Evolutionary conservation across 2,888 invertebrate species (phyloP).

Genomic region (Metallyticus violacea): DNA sequence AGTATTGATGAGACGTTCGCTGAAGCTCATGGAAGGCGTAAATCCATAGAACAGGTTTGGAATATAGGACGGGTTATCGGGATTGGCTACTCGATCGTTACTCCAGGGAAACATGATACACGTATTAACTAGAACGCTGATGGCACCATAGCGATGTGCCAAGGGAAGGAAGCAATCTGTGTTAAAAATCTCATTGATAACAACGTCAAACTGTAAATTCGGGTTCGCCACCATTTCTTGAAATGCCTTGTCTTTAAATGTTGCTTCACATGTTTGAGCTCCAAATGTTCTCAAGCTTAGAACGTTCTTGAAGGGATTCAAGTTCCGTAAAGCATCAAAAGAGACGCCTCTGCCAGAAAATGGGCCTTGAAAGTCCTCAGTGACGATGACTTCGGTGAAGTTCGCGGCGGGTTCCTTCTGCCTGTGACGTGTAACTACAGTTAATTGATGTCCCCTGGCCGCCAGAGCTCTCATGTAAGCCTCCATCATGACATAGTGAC

Average conservation of each 20-base stretch:
- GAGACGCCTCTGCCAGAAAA: neutral
- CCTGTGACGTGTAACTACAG: neutral
- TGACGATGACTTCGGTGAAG: neutral
- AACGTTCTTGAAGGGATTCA: neutral
- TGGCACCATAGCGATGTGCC: neutral
- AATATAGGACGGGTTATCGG: slow-evolving; percentile 6
- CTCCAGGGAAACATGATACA: neutral
- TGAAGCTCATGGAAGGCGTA: neutral
- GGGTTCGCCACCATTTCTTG: neutral
- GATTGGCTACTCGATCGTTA: neutral
- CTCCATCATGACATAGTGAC: neutral
- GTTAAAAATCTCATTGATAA: neutral
- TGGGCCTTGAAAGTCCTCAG: neutral
- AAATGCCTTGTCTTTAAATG: neutral
- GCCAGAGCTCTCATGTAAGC: neutral
- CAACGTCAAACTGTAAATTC: neutral
- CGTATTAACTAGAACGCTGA: neutral
- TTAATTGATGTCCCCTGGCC: neutral
- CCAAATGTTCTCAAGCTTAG: neutral
- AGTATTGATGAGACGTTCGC: neutral
- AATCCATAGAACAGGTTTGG: neutral
- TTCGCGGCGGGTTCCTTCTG: neutral
- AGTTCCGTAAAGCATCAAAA: neutral
- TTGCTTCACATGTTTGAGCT: neutral
- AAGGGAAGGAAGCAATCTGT: neutral